Percentiles rank a stretch among this genome's conserved stretches.
Conservation (phyloP, 2,888 invertebrate species). For the Cheilosia soror region DNA sequence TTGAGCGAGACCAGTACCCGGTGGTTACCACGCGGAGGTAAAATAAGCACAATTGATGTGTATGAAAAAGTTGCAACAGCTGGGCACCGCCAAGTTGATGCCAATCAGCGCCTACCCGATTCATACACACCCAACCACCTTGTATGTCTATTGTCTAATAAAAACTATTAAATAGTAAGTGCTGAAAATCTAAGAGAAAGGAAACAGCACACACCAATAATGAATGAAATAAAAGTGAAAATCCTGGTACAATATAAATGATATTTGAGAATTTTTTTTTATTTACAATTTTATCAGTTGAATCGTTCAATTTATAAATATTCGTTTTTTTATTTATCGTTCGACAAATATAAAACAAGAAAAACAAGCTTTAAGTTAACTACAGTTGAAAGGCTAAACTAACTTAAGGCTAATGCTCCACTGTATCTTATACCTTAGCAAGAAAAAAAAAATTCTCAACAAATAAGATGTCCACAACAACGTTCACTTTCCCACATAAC, state of each 20-base stretch:
- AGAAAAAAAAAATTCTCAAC: background rate
- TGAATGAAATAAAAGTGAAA: background rate
- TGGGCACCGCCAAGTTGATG: too few species aligned
- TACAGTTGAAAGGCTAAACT: slow-evolving; percentile 36
- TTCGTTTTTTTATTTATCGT: slow-evolving; percentile 35
- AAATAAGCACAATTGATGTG: too few species aligned
- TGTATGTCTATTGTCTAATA: too few species aligned
- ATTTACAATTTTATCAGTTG: slow-evolving; percentile 62
- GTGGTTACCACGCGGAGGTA: too few species aligned
- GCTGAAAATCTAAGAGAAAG: background rate
- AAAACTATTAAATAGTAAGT: too few species aligned
- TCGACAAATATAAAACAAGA: slow-evolving; percentile 51
- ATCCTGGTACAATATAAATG: background rate
- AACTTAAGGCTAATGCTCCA: slow-evolving; percentile 36
- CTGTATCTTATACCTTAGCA: slow-evolving; percentile 21
- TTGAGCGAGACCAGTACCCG: too few species aligned
- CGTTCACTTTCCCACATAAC: background rate
- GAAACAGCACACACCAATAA: background rate
- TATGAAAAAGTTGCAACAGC: too few species aligned
- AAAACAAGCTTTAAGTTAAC: slow-evolving; percentile 34
- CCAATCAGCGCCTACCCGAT: too few species aligned
- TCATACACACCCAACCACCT: too few species aligned
- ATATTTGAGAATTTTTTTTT: slow-evolving; percentile 42
- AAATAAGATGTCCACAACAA: background rate
- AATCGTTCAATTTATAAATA: slow-evolving; percentile 62